phyloP scores from a whole-genome alignment of 2,888 invertebrate genomes.

The Hylaea fasciaria region DNA sequence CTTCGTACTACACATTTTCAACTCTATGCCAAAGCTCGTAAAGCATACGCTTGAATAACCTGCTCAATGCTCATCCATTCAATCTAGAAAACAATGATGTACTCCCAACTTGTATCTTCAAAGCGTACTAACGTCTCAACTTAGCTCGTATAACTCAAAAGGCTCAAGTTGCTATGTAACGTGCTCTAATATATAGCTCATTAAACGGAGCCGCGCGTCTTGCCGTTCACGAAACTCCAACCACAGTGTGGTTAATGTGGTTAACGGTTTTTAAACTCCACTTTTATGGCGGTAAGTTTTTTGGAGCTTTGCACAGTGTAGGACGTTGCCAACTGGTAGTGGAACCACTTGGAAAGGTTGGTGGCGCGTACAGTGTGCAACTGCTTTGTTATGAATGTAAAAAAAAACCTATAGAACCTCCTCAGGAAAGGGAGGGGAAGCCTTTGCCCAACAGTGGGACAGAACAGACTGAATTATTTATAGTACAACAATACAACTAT shows the following conservation, averaged over 20 bases:
- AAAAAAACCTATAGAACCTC: too few relatives aligned
- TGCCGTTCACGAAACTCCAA: slow-evolving; percentile 30
- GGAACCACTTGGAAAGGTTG: too few relatives aligned
- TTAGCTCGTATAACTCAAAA: slow-evolving; percentile 65
- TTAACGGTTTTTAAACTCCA: slow-evolving; percentile 28
- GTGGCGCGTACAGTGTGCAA: too few relatives aligned
- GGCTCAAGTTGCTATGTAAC: slow-evolving; percentile 62
- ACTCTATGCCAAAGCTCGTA: too few relatives aligned
- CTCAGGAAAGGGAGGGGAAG: too few relatives aligned
- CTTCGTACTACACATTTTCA: too few relatives aligned
- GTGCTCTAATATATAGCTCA: slow-evolving; percentile 47
- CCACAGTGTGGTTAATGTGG: slow-evolving; percentile 22
- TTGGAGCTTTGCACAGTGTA: not conserved
- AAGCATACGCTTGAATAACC: too few relatives aligned
- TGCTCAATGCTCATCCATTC: too few relatives aligned
- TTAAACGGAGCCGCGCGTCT: slow-evolving; percentile 37
- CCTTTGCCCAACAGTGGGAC: too few relatives aligned
- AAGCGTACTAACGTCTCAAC: slow-evolving; percentile 59
- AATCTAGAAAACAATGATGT: slow-evolving; percentile 24
- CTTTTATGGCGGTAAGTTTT: slow-evolving; percentile 12
- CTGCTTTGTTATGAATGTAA: too few relatives aligned
- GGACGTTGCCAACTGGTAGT: not conserved
- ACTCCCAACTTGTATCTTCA: slow-evolving; percentile 17
- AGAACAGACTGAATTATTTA: too few relatives aligned
- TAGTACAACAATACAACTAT: too few relatives aligned